Conservation (phyloP, 92 coral and sea anemone genomes). For the Siderastrea siderea region DNA sequence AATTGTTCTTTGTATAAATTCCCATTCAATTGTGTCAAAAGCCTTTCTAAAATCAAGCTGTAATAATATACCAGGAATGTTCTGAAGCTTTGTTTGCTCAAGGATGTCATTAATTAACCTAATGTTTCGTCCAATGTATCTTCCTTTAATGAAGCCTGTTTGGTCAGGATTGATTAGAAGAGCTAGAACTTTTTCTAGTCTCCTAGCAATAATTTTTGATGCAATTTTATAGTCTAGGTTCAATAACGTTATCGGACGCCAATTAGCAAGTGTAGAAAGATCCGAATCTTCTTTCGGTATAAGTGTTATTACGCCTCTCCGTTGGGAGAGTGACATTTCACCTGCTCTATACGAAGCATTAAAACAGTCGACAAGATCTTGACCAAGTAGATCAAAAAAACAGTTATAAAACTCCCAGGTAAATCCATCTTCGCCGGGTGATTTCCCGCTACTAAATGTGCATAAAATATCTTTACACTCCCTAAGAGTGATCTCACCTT, state of each 20-base stretch:
- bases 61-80: neutral
- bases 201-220: neutral
- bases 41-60: constrained; percentile 9
- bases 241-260: neutral
- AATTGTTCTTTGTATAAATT: constrained; percentile 4
- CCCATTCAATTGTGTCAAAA: constrained; percentile 1
- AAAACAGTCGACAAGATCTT: neutral
- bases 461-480: neutral
- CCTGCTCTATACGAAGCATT: too few species aligned
- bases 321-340: too few species aligned
- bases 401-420: constrained; percentile 13
- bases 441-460: too few species aligned
- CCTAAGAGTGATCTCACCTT: neutral
- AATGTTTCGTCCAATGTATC: constrained; percentile 4
- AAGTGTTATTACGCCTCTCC: too few species aligned
- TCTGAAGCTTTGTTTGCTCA: constrained; percentile 11
- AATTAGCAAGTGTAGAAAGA: neutral
- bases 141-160: neutral
- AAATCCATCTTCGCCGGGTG: neutral
- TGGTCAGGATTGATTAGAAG: constrained; percentile 13
- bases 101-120: too few species aligned
- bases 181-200: constrained; percentile 6
- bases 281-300: too few species aligned
- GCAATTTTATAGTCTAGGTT: neutral
- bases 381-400: constrained; percentile 14